Conservation (phyloP, 2,888 invertebrate genomes). For the Alloscopus bannaensis region DNA sequence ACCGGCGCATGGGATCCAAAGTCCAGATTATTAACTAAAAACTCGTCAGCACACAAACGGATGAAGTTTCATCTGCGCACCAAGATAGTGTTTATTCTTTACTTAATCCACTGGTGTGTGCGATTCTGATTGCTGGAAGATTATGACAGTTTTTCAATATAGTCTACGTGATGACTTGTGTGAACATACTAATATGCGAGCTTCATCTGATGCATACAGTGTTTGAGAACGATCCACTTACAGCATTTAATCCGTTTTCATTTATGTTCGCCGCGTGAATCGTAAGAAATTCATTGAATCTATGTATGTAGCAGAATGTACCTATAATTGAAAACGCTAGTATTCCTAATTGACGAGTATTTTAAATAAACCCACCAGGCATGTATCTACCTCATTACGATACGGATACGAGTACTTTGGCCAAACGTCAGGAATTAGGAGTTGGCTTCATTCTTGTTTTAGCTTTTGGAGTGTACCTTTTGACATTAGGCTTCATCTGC, state of each 20-base stretch:
- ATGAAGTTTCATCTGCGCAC: neutral
- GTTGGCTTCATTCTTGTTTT: neutral
- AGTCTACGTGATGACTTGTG: neutral
- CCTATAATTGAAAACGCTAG: neutral
- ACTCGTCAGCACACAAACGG: neutral
- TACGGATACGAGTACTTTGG: neutral
- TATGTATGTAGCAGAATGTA: neutral
- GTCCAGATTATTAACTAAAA: neutral
- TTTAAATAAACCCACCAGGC: neutral
- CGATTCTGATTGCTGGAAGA: neutral
- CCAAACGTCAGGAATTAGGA: too few relatives aligned
- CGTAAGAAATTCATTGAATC: constrained; percentile 3
- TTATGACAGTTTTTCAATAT: constrained; percentile 17
- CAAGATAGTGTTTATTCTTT: neutral
- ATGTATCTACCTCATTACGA: constrained; percentile 20
- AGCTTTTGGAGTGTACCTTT: neutral
- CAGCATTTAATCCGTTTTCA: too few relatives aligned
- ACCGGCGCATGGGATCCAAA: constrained; percentile 5
- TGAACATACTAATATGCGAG: neutral
- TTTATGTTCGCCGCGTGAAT: too few relatives aligned
- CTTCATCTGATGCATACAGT: neutral
- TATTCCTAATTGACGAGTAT: neutral
- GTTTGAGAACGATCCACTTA: too few relatives aligned
- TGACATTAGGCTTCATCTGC: neutral
- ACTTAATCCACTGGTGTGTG: neutral